These are phyloP conservation scores for Paguma larvata DNA, from an alignment of 2,797 vertebrate species.

Conservation along the genomic window DNA sequence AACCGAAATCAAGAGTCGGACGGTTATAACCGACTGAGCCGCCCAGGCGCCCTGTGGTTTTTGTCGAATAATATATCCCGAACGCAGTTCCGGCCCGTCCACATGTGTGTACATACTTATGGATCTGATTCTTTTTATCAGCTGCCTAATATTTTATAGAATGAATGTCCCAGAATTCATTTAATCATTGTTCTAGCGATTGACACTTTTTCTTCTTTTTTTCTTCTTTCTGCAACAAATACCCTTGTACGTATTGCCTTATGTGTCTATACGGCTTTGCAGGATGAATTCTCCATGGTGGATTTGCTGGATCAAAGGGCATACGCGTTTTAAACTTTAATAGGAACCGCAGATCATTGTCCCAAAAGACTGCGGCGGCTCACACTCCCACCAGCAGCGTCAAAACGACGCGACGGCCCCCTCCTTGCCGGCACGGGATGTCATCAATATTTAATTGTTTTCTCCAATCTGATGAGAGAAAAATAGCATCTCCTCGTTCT, in stretches of 20 bases:
- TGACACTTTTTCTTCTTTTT: not conserved
- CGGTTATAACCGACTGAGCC: too few species aligned
- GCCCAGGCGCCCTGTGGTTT: not conserved
- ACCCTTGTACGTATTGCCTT: not conserved
- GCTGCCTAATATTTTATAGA: not conserved
- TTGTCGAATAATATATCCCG: not conserved
- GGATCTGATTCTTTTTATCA: not conserved
- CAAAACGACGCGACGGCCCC: not conserved
- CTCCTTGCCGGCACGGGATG: not conserved
- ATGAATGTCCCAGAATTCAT: not conserved
- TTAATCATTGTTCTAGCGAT: not conserved
- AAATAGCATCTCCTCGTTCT: slow-evolving; percentile 62
- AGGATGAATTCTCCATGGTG: not conserved
- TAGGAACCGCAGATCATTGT: slow-evolving; percentile 8
- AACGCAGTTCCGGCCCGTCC: not conserved
- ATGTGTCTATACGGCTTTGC: not conserved
- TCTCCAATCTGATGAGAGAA: slow-evolving; percentile 68
- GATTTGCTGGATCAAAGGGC: slow-evolving; percentile 41
- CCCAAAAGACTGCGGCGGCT: not conserved
- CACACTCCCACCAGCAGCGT: not conserved
- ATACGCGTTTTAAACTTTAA: slow-evolving; percentile 66
- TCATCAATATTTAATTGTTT: slow-evolving; percentile 76
- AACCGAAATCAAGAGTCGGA: too few species aligned
- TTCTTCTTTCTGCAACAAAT: not conserved
- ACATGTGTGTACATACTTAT: not conserved